Conservation (phyloP, 2,797 vertebrate species). For the Propithecus perrieri region DNA sequence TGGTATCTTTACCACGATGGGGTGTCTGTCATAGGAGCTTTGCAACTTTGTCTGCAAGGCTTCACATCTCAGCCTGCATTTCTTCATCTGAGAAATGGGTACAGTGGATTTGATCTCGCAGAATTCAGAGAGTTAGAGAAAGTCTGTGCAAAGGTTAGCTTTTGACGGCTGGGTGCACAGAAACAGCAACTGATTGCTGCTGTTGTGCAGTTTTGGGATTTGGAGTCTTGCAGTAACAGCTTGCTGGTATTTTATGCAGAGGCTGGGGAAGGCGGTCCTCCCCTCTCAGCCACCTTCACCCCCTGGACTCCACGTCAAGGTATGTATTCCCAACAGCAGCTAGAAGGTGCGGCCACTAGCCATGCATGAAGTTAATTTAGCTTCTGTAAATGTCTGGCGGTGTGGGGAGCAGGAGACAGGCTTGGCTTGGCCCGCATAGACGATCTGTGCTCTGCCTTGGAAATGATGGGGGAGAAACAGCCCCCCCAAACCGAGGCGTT, state of each 20-base stretch:
- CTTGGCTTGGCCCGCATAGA: slow-evolving; percentile 53
- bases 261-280: background rate
- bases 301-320: background rate
- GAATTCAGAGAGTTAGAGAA: background rate
- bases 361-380: slow-evolving; percentile 80
- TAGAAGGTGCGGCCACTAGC: slow-evolving; percentile 72
- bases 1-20: slow-evolving; percentile 47
- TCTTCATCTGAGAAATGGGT: background rate
- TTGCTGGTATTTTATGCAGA: background rate
- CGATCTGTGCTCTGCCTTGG: slow-evolving; percentile 61
- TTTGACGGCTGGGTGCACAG: background rate
- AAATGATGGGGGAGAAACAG: background rate
- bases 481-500: background rate
- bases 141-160: background rate
- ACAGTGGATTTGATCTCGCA: background rate
- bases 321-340: slow-evolving; percentile 3
- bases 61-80: background rate
- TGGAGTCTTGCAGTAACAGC: background rate
- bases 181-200: background rate
- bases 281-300: background rate
- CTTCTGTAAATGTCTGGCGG: slow-evolving; percentile 78
- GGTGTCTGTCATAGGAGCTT: background rate
- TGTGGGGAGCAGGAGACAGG: slow-evolving; percentile 71
- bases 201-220: accelerated
- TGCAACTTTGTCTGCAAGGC: background rate